phyloP scores from a whole-genome alignment of 2,888 invertebrate species.

The Rhaphigaster nebulosa region DNA sequence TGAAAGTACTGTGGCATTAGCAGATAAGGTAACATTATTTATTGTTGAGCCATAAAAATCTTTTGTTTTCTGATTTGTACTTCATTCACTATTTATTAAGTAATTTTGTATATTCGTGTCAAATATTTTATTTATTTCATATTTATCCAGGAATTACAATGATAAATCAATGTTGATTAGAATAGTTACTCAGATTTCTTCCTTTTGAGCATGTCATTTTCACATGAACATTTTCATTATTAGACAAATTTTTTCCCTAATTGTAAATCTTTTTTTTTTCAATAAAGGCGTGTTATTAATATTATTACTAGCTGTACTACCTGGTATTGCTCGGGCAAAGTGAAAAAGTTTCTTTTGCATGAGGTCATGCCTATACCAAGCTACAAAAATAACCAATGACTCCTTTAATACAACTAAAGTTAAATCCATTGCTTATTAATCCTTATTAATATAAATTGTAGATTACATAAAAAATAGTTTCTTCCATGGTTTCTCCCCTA shows the following conservation, averaged over 20 bases:
- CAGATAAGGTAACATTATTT: conserved; percentile 63
- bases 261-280: background rate
- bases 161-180: background rate
- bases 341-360: background rate
- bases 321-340: background rate
- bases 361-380: background rate
- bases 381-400: background rate
- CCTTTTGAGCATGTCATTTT: background rate
- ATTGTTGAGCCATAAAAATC: background rate
- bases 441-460: too few species aligned
- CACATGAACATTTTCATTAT: background rate
- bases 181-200: background rate
- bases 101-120: too few species aligned
- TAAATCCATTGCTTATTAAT: too few species aligned
- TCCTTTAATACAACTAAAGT: background rate
- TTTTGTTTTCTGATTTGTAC: background rate
- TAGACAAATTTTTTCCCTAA: background rate
- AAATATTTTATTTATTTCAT: background rate
- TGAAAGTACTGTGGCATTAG: conserved; percentile 62
- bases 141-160: background rate
- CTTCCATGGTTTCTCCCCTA: too few species aligned
- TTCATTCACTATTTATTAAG: background rate
- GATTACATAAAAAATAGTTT: too few species aligned
- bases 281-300: background rate
- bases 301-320: background rate